These are phyloP conservation scores for Riptortus pedestris DNA, from an alignment of 1,140 invertebrate genomes.

Conservation along the genomic window DNA sequence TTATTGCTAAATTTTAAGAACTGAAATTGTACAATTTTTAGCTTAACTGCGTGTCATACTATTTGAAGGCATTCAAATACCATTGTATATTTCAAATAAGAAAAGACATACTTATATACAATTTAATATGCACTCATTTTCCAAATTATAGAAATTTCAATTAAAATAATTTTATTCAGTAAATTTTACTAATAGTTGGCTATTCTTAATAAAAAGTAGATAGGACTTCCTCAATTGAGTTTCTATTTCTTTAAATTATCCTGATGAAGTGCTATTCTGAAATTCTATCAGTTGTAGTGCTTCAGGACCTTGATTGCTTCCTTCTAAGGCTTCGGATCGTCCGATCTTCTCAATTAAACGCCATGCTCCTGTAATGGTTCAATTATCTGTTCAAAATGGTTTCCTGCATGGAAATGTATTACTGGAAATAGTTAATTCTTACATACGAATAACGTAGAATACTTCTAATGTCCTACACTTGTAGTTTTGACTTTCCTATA, in stretches of 20 bases:
- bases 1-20: no score
- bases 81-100: no score
- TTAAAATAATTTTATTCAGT: not conserved
- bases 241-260: no score
- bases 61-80: no score
- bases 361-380: not conserved
- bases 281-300: not conserved
- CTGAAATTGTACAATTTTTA: no score
- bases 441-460: no score
- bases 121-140: not conserved
- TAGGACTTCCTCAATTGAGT: no score
- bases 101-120: not conserved
- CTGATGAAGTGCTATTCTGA: no score
- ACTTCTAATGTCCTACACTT: not conserved
- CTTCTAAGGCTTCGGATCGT: not conserved
- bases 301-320: not conserved
- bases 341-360: not conserved
- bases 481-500: not conserved
- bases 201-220: not conserved
- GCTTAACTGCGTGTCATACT: no score
- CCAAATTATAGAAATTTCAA: not conserved
- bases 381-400: not conserved
- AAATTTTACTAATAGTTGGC: not conserved
- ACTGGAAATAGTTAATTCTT: not conserved
- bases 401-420: not conserved